Evolutionary conservation across 2,113 vertebrate species (phyloP), one percentile per base, ranked within the genome.

Genomic region (Panthera leo): DNA sequence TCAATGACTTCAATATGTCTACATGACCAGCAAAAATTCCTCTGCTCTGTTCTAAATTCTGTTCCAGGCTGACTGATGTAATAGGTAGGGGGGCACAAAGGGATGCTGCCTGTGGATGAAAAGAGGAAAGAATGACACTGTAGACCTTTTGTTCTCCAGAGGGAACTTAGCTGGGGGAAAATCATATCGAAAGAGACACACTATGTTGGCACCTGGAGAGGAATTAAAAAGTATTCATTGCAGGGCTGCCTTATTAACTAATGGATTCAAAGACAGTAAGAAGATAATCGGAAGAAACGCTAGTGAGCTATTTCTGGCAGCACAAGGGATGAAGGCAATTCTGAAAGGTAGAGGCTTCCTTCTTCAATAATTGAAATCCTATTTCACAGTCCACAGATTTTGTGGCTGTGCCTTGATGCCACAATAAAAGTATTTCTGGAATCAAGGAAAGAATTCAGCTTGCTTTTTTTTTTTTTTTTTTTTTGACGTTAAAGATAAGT

Each of bases 331-430:
- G 55, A 86, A 89, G 89, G 90, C 68, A 96, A 95, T 96, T 97
- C 42, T 13, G 85, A 65, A 92, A 96, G 90, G 89, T 58, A 97
- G 95, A 96, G 3, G 15, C 68, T 89, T 98, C 96, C 95, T 93
- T 97, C 88, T 98, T 97, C 85, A 98, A 97, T 98, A 98, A 98
- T 76, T 98, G 96, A 98, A 98, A 98, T 97, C 97, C 97, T 97
- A 98, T 98, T 98, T 98, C 98, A 98, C 36, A 92, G 96, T 95
- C 97, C 95, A 98, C 85, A 97, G 97, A 98, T 93, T 98, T 93
- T 42, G 96, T 89, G 76, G 76, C 65, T 97, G 70, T 2, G 8
- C 67, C 70, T 67, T 89, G 96, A 85, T 91, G 3, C 0, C 23
- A 0, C 0, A 96, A 88, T 92, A 94, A 97, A 97, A 96, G 94